Conservation (phyloP, 2,888 invertebrate species). For the Nebria salina region DNA sequence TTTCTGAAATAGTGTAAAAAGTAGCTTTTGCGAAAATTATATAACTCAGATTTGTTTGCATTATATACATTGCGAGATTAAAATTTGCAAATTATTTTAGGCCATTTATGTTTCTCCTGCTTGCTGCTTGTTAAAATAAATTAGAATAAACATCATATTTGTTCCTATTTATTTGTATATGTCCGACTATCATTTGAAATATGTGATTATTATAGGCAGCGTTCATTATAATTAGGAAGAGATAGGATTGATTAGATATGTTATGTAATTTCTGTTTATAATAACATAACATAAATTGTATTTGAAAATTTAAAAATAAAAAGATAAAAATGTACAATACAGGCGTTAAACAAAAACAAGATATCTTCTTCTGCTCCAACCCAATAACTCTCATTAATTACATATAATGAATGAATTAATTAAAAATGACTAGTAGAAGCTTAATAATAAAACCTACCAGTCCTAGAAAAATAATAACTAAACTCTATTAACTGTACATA, state of each 20-base stretch:
- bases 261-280: slow-evolving; percentile 33
- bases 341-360: slow-evolving; percentile 45
- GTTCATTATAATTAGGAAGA: neutral
- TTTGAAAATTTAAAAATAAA: slow-evolving; percentile 46
- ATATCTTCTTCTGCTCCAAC: slow-evolving; percentile 28
- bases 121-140: too few relatives aligned
- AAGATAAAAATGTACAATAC: slow-evolving; percentile 38
- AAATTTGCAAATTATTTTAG: too few relatives aligned
- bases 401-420: slow-evolving; percentile 36
- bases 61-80: too few relatives aligned
- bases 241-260: neutral
- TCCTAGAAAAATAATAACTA: slow-evolving; percentile 46
- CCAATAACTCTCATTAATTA: slow-evolving; percentile 35
- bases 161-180: too few relatives aligned
- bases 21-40: too few relatives aligned
- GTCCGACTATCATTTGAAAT: too few relatives aligned
- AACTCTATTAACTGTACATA: slow-evolving; percentile 47
- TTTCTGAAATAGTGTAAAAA: too few relatives aligned
- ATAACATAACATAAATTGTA: slow-evolving; percentile 46
- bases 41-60: too few relatives aligned
- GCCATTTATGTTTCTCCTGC: too few relatives aligned
- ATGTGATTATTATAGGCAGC: neutral
- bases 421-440: slow-evolving; percentile 47
- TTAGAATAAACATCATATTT: too few relatives aligned
- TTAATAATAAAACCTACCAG: slow-evolving; percentile 46